Conservation (phyloP, 2,888 invertebrate genomes). For the Tuberolachnus salignus region DNA sequence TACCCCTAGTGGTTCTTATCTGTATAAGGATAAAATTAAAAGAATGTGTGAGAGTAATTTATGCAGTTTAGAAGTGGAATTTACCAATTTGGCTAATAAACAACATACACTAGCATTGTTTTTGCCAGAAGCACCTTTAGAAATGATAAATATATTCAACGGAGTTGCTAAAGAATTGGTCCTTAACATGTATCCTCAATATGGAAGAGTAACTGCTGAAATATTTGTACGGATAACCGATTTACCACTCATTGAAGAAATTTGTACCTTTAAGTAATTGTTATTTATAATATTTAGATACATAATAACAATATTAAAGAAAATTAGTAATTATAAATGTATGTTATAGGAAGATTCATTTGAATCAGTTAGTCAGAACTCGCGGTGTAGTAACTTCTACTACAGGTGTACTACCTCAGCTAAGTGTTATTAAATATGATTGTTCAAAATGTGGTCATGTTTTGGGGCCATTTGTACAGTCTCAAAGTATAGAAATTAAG, state of each 20-base stretch:
- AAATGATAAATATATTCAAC: constrained; percentile 96
- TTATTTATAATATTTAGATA: neutral
- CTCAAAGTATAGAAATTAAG: constrained; percentile 89
- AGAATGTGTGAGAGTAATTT: constrained; percentile 93
- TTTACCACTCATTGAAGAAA: constrained; percentile 92
- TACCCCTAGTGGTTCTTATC: constrained; percentile 78
- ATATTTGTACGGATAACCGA: constrained; percentile 95
- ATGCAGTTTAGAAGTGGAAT: constrained; percentile 70
- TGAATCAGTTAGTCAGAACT: constrained; percentile 93
- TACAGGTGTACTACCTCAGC: constrained; percentile 92
- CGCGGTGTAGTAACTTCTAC: constrained; percentile 95
- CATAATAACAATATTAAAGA: neutral
- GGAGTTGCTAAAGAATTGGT: constrained; percentile 91
- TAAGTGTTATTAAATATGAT: constrained; percentile 95
- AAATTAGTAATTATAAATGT: neutral
- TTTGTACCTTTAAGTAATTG: constrained; percentile 80
- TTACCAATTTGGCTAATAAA: constrained; percentile 84
- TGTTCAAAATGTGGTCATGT: constrained; percentile 95
- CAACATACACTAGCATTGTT: constrained; percentile 96
- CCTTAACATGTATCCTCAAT: constrained; percentile 91
- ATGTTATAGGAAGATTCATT: constrained; percentile 73
- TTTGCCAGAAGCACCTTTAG: constrained; percentile 94
- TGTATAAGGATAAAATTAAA: constrained; percentile 89
- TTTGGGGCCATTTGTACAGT: constrained; percentile 94
- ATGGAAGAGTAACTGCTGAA: constrained; percentile 90